Percentiles rank a stretch among this genome's conserved stretches.
Conservation (phyloP, 1,140 invertebrate genomes). For the Phortica variegata region DNA sequence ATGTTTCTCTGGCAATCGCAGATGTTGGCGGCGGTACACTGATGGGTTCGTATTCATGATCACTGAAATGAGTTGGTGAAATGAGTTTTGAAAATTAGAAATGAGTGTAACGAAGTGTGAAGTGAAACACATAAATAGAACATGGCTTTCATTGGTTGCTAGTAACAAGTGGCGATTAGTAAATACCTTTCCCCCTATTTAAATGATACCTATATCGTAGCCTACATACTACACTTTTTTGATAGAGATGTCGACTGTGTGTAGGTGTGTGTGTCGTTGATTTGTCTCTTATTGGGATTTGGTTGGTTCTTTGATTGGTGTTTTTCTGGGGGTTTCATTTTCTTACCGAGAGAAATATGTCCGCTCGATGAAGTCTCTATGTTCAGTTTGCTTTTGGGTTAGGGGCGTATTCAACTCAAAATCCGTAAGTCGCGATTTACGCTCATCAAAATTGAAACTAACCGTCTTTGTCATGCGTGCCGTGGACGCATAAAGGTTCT, state of each 20-base stretch:
- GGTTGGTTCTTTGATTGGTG: slow-evolving; percentile 1
- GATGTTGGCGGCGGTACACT: slow-evolving; percentile 57
- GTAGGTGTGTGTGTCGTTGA: slow-evolving; percentile 16
- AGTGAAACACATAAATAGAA: neutral
- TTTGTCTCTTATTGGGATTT: slow-evolving; percentile 8
- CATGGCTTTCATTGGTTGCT: neutral
- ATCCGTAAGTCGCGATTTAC: slow-evolving; percentile 45
- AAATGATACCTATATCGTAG: too few species aligned
- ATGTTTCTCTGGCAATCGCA: slow-evolving; percentile 19
- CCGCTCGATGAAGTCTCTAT: slow-evolving; percentile 50
- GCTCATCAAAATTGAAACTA: slow-evolving; percentile 57
- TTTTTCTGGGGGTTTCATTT: slow-evolving; percentile 20
- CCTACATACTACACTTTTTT: slow-evolving; percentile 21
- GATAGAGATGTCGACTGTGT: slow-evolving; percentile 1
- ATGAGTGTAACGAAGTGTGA: neutral
- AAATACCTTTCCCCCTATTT: too few species aligned
- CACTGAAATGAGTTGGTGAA: slow-evolving; percentile 64
- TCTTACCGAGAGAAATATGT: slow-evolving; percentile 57
- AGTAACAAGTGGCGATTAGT: too few species aligned
- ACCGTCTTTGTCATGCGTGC: slow-evolving; percentile 55
- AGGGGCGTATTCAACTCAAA: slow-evolving; percentile 47
- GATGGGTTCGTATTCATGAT: slow-evolving; percentile 87
- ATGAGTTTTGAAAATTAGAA: neutral
- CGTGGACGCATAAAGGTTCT: slow-evolving; percentile 34
- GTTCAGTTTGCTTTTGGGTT: slow-evolving; percentile 47